phyloP scores from a whole-genome alignment of 2,113 vertebrate genomes.

The Benitochromis conjunctus region DNA sequence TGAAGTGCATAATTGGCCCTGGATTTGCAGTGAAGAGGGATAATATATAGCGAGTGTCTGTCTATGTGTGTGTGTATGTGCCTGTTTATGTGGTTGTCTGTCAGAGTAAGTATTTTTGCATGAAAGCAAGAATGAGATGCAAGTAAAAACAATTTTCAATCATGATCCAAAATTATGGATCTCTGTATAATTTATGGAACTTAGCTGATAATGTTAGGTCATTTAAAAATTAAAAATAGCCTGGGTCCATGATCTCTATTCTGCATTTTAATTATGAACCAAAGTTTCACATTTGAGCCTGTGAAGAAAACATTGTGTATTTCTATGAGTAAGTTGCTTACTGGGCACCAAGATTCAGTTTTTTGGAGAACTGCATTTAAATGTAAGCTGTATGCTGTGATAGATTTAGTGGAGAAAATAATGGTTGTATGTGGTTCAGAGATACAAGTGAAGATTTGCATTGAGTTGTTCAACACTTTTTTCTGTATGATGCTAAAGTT shows the following conservation, averaged over 20 bases:
- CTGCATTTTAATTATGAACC: not conserved
- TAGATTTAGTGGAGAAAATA: constrained; percentile 6
- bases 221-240: not conserved
- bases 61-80: not conserved
- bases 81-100: not conserved
- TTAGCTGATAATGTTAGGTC: not conserved
- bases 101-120: not conserved
- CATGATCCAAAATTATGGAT: not conserved
- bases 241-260: not conserved
- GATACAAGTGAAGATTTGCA: not conserved
- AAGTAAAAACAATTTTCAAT: not conserved
- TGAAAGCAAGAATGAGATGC: not conserved
- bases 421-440: not conserved
- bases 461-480: constrained; percentile 1
- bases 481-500: constrained; percentile 9
- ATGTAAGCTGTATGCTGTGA: not conserved
- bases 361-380: not conserved
- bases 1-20: constrained; percentile 62
- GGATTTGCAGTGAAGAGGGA: constrained; percentile 22
- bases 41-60: not conserved
- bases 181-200: not conserved
- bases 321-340: not conserved
- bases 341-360: not conserved
- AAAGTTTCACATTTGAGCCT: not conserved
- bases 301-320: not conserved